These are phyloP conservation scores for Peromyscus aztecus DNA, from an alignment of 2,797 vertebrate species.

Conservation along the genomic window DNA sequence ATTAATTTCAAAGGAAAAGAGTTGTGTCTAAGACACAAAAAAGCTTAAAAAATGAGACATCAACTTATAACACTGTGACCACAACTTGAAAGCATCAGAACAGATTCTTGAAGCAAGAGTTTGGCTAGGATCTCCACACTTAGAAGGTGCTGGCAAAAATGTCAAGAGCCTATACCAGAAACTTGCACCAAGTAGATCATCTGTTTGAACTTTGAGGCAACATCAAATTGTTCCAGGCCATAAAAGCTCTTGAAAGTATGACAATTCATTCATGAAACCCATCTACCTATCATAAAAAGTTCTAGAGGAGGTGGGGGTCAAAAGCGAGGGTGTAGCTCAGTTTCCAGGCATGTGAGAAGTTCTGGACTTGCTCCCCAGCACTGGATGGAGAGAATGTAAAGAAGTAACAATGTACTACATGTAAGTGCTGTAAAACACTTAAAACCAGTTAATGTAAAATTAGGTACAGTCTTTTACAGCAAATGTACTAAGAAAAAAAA, in stretches of 20 bases:
- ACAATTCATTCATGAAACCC: neutral
- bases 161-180: neutral
- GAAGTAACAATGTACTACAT: neutral
- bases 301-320: neutral
- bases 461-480: neutral
- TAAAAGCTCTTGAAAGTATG: neutral
- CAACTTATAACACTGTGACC: neutral
- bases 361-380: neutral
- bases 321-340: neutral
- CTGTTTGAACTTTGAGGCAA: neutral
- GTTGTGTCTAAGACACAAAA: neutral
- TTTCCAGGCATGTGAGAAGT: neutral
- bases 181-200: neutral
- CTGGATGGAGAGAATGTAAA: neutral
- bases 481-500: neutral
- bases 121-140: neutral
- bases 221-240: slow-evolving; percentile 10
- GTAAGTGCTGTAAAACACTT: neutral
- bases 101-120: neutral
- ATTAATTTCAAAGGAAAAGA: neutral
- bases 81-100: neutral
- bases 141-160: neutral
- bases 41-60: neutral
- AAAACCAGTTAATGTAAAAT: neutral
- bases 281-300: neutral